Evolutionary conservation across 2,888 invertebrate genomes (phyloP).

Genomic region (Salpingus planirostris): DNA sequence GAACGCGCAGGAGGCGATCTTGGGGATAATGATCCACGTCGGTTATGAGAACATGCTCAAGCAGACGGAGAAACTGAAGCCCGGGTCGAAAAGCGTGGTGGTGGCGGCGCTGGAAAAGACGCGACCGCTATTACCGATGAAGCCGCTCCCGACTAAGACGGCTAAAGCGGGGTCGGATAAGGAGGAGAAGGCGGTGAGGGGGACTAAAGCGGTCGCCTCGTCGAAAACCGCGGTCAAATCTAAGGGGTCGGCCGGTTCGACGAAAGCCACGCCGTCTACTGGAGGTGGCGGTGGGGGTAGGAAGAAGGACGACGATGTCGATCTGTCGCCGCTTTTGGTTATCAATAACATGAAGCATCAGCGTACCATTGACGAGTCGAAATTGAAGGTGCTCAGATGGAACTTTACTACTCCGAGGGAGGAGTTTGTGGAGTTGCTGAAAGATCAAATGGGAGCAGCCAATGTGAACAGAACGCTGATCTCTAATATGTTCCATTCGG

Average conservation of each 20-base stretch:
- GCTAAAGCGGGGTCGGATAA: constrained; percentile 50
- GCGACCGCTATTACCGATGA: constrained; percentile 72
- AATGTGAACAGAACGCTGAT: constrained; percentile 81
- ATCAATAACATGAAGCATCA: constrained; percentile 85
- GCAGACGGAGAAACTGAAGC: constrained; percentile 61
- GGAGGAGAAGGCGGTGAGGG: constrained; percentile 48
- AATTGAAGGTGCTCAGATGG: constrained; percentile 89
- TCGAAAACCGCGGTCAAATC: constrained; percentile 45
- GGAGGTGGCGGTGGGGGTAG: constrained; percentile 42
- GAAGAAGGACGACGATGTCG: constrained; percentile 82
- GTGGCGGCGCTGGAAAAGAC: constrained; percentile 76
- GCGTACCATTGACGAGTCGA: constrained; percentile 88
- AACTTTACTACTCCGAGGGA: constrained; percentile 88
- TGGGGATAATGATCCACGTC: constrained; percentile 88
- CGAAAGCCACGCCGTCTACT: constrained; percentile 32
- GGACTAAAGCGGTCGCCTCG: constrained; percentile 48
- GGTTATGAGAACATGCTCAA: constrained; percentile 74
- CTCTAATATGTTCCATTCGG: constrained; percentile 88
- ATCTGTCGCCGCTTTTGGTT: constrained; percentile 67
- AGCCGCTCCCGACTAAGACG: constrained; percentile 61
- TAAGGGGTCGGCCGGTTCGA: constrained; percentile 30
- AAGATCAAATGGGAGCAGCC: constrained; percentile 82
- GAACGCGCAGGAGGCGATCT: constrained; percentile 78
- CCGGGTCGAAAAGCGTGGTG: constrained; percentile 68
- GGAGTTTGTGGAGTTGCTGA: constrained; percentile 88